Base-by-base conservation (phyloP, 2,888 invertebrate species). In the Chydorus sphaericus region DNA sequence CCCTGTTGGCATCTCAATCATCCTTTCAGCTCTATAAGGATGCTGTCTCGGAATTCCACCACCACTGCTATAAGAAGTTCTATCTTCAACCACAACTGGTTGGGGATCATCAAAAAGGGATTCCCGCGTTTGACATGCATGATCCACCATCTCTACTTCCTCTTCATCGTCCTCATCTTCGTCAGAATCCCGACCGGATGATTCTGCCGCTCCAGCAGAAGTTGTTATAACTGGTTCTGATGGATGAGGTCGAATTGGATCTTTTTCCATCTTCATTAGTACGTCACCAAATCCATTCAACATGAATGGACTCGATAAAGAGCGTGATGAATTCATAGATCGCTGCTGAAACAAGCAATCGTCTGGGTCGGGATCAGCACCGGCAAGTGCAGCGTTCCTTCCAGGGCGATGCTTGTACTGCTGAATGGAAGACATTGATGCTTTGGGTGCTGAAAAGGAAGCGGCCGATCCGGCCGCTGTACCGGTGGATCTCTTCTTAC, bases 121-220 rank as follows among this genome's bases (percentile, higher is more conserved):
- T 67, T 85, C 88, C 62, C 88, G 76, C 1, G 89, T 89, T 68
- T 89, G 89, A 67, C 88, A 89, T 54, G 81, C 82, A 67, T 77
- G 82, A 67, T 83, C 83, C 62, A 81, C 77, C 77, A 81, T 83
- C 65, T 79, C 79, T 57, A 71, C 60, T 37, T 60, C 60, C 16
- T 58, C 60, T 26, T 60, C 62, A 37, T 61, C 59, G 29, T 59
- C 60, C 38, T 62, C 62, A 18, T 60, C 59, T 48, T 61, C 55
- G 28, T 57, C 48, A 11, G 29, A 29, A 26, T 55, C 48, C 18
- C 55, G 18, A 16, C 26, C 44, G 10, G 48, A 31, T 8, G n/a
- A 26, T 23, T 31, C 44, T 4, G 44, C 20, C 23, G 49, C 48
- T 23, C n/a, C 20, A 30, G 31, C 20, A 14, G 30, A 49, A 11